Conservation (phyloP, 2,797 vertebrate species). For the Petrocephalus sullivani region DNA sequence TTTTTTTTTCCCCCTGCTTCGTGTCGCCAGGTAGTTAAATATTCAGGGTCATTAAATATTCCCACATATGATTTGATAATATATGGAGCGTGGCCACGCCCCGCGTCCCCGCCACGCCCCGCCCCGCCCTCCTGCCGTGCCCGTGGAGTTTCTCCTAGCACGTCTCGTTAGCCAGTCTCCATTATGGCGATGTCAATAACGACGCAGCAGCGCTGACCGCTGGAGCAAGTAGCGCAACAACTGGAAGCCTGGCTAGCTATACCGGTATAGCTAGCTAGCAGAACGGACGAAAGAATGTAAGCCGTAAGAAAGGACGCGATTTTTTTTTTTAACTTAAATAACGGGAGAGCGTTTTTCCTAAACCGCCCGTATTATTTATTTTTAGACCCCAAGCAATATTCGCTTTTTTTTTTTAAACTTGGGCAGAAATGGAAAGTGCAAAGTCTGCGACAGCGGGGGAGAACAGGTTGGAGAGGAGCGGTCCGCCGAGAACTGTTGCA, state of each 20-base stretch:
- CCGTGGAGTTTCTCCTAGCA: slow-evolving; percentile 48
- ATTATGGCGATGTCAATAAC: slow-evolving; percentile 52
- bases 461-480: slow-evolving; percentile 50
- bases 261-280: slow-evolving; percentile 1
- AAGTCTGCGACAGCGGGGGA: slow-evolving; percentile 51
- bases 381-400: not conserved
- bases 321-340: not conserved
- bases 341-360: not conserved
- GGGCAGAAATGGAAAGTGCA: slow-evolving; percentile 62
- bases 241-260: slow-evolving; percentile 54
- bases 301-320: not conserved
- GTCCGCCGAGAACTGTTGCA: slow-evolving; percentile 15
- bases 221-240: slow-evolving; percentile 40
- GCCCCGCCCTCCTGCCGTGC: slow-evolving; percentile 30
- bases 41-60: slow-evolving; percentile 62
- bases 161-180: slow-evolving; percentile 41
- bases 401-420: slow-evolving; percentile 45
- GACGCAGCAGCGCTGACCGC: slow-evolving; percentile 45
- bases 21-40: slow-evolving; percentile 63
- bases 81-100: slow-evolving; percentile 58
- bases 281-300: slow-evolving; percentile 17
- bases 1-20: slow-evolving; percentile 37
- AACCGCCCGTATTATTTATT: slow-evolving; percentile 13
- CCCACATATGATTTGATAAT: slow-evolving; percentile 49
- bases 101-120: slow-evolving; percentile 36